Evolutionary conservation across 2,888 invertebrate genomes (phyloP).

Genomic region (Laothoe populi): DNA sequence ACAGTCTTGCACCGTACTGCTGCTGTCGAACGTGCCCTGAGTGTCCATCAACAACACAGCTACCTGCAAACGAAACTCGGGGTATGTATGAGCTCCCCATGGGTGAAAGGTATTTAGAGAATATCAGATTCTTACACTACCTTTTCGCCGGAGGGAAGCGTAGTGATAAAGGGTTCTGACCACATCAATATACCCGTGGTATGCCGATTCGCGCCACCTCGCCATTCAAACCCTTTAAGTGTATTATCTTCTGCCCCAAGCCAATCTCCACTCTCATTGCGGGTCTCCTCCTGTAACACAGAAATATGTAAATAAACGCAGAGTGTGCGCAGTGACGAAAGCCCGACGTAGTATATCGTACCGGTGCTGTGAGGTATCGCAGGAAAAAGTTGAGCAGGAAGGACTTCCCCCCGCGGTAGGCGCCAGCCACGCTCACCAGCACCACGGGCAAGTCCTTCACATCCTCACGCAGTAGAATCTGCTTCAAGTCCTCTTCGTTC

Average conservation of each 20-base stretch:
- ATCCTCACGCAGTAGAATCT: slow-evolving; percentile 34
- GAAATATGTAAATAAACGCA: not conserved
- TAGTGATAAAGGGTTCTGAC: slow-evolving; percentile 81
- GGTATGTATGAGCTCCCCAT: not conserved
- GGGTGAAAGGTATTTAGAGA: not conserved
- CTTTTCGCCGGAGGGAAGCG: slow-evolving; percentile 89
- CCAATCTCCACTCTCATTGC: slow-evolving; percentile 87
- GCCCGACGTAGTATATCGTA: slow-evolving; percentile 29
- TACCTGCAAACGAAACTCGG: slow-evolving; percentile 77
- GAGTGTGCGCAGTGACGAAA: not conserved
- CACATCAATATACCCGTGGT: slow-evolving; percentile 98
- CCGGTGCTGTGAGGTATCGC: slow-evolving; percentile 42
- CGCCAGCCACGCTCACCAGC: slow-evolving; percentile 46
- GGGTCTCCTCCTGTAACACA: slow-evolving; percentile 10
- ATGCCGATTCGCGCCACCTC: slow-evolving; percentile 96
- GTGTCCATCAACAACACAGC: slow-evolving; percentile 94
- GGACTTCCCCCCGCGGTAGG: slow-evolving; percentile 47
- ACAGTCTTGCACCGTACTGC: slow-evolving; percentile 96
- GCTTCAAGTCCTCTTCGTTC: slow-evolving; percentile 17
- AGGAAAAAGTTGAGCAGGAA: slow-evolving; percentile 47
- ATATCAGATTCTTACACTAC: slow-evolving; percentile 50
- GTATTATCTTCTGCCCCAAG: slow-evolving; percentile 92
- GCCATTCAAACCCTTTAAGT: slow-evolving; percentile 95
- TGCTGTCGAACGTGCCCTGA: slow-evolving; percentile 98
- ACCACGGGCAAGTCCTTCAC: slow-evolving; percentile 43